Base-by-base conservation (phyloP, 2,797 vertebrate species). In the Yasuhikotakia modesta region DNA sequence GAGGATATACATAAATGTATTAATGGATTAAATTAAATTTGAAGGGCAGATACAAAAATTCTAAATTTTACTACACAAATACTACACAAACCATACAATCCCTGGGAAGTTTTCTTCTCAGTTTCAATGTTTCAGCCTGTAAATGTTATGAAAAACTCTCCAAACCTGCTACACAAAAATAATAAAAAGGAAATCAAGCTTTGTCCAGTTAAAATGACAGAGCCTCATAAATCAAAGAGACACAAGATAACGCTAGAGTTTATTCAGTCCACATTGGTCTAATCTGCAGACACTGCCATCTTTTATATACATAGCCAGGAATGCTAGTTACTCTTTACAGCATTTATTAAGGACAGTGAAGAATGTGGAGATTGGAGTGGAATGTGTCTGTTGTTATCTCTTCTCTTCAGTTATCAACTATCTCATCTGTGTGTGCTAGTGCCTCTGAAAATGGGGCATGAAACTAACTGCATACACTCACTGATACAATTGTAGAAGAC, bases 361-460 rank as follows among this genome's bases (percentile, higher is more conserved):
- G 21, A 53, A 35, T 21, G 65, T 43, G 8, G 39, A 79, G 52
- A 76, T n/a, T 63, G 66, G 48, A 39, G 45, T 65, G 58, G 75
- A 78, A 78, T 27, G 27, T 27, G 27, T 27, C 27, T 27, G 27
- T 27, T 27, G 27, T 27, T 27, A 30, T 45, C 46, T 69, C 21
- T 66, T 73, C 21, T 75, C 19, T 66, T 75, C 61, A 13, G n/a
- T 65, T 55, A 70, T 27, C 27, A 76, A 48, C 46, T 70, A 27
- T 27, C 35, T 69, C 63, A 73, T 79, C 24, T 76, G 45, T 27
- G 52, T 35, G 27, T 69, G 69, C 48, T 77, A 48, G 39, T 68
- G 57, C 73, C 61, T 58, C 12, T 27, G 45, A 72, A 81, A 77
- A 46, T 81, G 79, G 79, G 74, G 60, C 79, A 73, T 53, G 30